Conservation (phyloP, 2,797 vertebrate species). For the Paramormyrops hopkinsi region DNA sequence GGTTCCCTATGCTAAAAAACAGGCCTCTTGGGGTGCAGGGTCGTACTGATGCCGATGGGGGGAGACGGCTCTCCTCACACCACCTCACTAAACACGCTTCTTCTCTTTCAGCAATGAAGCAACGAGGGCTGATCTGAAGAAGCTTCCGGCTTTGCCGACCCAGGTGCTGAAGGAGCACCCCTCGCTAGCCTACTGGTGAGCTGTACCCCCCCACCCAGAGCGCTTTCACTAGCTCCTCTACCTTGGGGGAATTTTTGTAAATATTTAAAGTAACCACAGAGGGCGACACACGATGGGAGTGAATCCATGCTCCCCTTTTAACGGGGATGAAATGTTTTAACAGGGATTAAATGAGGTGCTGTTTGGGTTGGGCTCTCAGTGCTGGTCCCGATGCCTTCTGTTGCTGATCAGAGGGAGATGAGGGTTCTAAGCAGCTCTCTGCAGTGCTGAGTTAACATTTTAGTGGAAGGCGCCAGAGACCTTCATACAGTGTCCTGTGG, state of each 20-base stretch:
- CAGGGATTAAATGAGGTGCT: background rate
- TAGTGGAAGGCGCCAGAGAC: background rate
- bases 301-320: background rate
- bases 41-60: background rate
- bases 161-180: constrained; percentile 95
- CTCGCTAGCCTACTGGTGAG: constrained; percentile 88
- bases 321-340: too few relatives aligned
- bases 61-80: background rate
- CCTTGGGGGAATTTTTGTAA: background rate
- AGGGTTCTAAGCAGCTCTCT: background rate
- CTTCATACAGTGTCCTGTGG: background rate
- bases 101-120: constrained; percentile 67
- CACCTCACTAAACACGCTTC: background rate
- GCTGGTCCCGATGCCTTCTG: background rate
- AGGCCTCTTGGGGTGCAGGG: background rate
- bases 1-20: background rate
- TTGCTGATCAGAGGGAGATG: background rate
- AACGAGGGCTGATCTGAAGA: constrained; percentile 82
- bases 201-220: background rate
- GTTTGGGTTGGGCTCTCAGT: background rate
- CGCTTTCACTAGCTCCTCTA: background rate
- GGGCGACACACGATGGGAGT: background rate
- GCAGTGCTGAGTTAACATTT: background rate
- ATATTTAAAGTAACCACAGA: background rate
- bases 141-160: constrained; percentile 84